Percentiles rank a stretch among this genome's conserved stretches.
phyloP scores from a whole-genome alignment of 2,797 vertebrate genomes.

The Huso huso region DNA sequence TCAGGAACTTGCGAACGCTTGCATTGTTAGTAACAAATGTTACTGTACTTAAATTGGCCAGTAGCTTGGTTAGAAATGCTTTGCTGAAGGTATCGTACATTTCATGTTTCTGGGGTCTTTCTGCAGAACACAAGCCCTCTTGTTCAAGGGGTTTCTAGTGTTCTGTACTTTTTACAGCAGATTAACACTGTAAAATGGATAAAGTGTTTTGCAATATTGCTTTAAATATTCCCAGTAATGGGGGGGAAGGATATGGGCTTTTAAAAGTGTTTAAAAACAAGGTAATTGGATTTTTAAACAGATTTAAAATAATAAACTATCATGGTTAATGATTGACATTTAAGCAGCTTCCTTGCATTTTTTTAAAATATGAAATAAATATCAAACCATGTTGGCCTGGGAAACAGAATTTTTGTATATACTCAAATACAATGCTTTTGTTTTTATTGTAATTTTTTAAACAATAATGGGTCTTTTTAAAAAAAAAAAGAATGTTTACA shows the following conservation, averaged over 20 bases:
- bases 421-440: constrained; percentile 48
- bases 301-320: constrained; percentile 15
- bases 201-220: neutral
- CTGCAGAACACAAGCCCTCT: no score
- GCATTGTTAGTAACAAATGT: no score
- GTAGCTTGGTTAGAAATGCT: no score
- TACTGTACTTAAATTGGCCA: no score
- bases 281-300: constrained; percentile 26
- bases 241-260: constrained; percentile 1
- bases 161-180: no score
- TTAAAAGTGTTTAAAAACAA: constrained; percentile 16
- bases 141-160: no score
- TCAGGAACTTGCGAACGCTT: no score
- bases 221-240: constrained; percentile 1
- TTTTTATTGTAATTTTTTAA: constrained; percentile 43
- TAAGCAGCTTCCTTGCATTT: constrained; percentile 19
- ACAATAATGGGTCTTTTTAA: constrained; percentile 29
- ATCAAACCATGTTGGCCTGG: constrained; percentile 31
- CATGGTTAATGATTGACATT: constrained; percentile 17
- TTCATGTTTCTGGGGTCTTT: no score
- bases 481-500: constrained; percentile 47
- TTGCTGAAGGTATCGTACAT: no score
- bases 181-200: no score
- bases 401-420: constrained; percentile 46
- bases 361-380: constrained; percentile 12